These are phyloP conservation scores for Choloepus hoffmanni DNA, from an alignment of 2,113 vertebrate genomes.

Conservation along the genomic window DNA sequence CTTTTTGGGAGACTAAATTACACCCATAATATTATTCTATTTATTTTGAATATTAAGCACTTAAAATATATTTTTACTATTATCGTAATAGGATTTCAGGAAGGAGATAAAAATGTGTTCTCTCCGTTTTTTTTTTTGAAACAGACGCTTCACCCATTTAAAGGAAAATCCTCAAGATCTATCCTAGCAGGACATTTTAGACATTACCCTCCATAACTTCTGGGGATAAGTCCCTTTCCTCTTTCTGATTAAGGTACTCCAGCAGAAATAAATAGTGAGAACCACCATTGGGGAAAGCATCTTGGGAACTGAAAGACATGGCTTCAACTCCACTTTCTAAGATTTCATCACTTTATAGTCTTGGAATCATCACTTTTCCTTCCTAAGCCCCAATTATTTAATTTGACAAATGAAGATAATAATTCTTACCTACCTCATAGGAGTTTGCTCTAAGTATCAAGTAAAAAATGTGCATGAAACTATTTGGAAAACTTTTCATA, in stretches of 20 bases:
- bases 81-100: neutral
- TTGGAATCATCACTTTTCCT: neutral
- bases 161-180: neutral
- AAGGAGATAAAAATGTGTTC: neutral
- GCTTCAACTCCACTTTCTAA: neutral
- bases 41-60: neutral
- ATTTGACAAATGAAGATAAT: neutral
- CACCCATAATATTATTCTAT: neutral
- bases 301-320: neutral
- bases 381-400: neutral
- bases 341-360: neutral
- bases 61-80: neutral
- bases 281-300: neutral
- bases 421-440: neutral
- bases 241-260: neutral
- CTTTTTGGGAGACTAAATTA: too few species aligned
- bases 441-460: neutral
- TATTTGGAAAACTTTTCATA: neutral
- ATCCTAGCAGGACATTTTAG: neutral
- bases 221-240: neutral
- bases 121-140: neutral
- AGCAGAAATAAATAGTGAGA: neutral
- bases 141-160: neutral
- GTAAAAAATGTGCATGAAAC: neutral
- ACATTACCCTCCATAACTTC: neutral